Evolutionary conservation across 2,797 vertebrate species (phyloP).

Genomic region (Pseudomugil gertrudae): DNA sequence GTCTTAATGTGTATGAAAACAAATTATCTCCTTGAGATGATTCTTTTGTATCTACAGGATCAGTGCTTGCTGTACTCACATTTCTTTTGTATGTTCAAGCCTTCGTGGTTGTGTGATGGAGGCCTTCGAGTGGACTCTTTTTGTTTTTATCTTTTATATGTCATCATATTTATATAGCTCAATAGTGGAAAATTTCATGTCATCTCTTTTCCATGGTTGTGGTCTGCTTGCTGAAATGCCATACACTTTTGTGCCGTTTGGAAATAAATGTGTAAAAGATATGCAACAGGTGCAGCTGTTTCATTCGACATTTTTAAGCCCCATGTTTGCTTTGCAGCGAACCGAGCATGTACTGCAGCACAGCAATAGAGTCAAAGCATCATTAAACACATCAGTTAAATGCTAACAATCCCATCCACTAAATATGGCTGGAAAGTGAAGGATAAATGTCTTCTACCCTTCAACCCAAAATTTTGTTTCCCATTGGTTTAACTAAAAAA

Average conservation of each 20-base stretch:
- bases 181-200: slow-evolving; percentile 77
- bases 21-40: slow-evolving; percentile 71
- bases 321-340: too few relatives aligned
- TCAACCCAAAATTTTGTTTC: not conserved
- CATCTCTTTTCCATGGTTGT: slow-evolving; percentile 80
- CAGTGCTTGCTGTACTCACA: slow-evolving; percentile 76
- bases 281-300: slow-evolving; percentile 4
- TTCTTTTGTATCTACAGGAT: slow-evolving; percentile 76
- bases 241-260: slow-evolving; percentile 84
- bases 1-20: slow-evolving; percentile 79
- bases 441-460: not conserved
- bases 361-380: not conserved
- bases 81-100: slow-evolving; percentile 75
- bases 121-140: slow-evolving; percentile 61
- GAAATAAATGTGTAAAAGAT: slow-evolving; percentile 83
- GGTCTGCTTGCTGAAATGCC: slow-evolving; percentile 85
- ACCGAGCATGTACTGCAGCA: too few relatives aligned
- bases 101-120: slow-evolving; percentile 56
- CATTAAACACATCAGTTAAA: not conserved
- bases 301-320: not conserved
- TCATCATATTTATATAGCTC: slow-evolving; percentile 83
- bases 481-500: not conserved
- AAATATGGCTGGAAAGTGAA: not conserved
- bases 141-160: slow-evolving; percentile 79
- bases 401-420: not conserved